Percentiles rank a stretch among this genome's conserved stretches.
phyloP scores from a whole-genome alignment of 1,140 invertebrate genomes.

The Lycorma delicatula region DNA sequence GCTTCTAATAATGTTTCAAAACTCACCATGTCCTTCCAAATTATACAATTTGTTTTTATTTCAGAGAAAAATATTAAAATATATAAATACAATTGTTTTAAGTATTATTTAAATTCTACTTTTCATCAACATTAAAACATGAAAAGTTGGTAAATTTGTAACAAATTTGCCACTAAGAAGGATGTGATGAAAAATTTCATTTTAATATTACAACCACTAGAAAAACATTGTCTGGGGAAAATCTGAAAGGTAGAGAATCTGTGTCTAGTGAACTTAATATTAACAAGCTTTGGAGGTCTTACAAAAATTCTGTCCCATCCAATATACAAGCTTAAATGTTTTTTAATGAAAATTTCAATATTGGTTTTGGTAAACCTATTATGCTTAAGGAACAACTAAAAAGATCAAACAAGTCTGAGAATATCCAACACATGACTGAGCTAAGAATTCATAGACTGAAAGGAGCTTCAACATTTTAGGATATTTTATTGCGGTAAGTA shows the following conservation, averaged over 20 bases:
- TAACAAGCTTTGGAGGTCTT: neutral
- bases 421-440: neutral
- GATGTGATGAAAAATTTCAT: neutral
- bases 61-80: too few relatives aligned
- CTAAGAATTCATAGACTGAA: neutral
- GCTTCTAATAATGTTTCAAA: too few relatives aligned
- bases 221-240: constrained; percentile 1
- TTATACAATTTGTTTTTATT: too few relatives aligned
- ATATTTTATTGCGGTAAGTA: neutral
- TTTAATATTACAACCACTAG: neutral
- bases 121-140: too few relatives aligned
- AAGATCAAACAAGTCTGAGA: neutral
- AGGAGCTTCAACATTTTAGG: neutral
- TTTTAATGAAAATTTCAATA: neutral
- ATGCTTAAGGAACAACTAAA: neutral
- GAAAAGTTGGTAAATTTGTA: too few relatives aligned
- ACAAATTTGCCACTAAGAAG: neutral
- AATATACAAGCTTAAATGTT: neutral
- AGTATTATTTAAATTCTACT: too few relatives aligned
- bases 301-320: neutral
- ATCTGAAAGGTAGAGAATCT: neutral
- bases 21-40: too few relatives aligned
- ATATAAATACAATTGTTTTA: too few relatives aligned
- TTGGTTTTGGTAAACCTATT: neutral
- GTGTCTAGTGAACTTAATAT: neutral